Percentiles rank a stretch among this genome's conserved stretches.
These are phyloP conservation scores for Sylvilagus floridanus DNA, from an alignment of 2,797 vertebrate genomes.

Conservation along the genomic window DNA sequence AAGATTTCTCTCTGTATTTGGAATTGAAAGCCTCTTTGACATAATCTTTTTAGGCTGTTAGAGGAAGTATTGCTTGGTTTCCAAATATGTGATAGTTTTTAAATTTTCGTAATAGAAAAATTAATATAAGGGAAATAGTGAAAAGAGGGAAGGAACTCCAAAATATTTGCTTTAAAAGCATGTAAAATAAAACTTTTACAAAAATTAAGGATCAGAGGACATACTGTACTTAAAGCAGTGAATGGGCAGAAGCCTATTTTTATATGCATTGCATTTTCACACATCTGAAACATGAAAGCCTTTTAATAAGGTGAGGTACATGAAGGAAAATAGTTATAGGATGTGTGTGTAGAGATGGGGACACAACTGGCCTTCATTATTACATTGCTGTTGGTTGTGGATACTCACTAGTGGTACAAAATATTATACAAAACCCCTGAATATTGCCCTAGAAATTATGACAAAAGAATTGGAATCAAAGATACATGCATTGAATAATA, in stretches of 20 bases:
- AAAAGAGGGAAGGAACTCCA: background rate
- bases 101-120: constrained; percentile 24
- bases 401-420: background rate
- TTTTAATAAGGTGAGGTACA: background rate
- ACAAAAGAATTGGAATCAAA: background rate
- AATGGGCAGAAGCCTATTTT: background rate
- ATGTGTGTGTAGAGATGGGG: background rate
- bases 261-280: background rate
- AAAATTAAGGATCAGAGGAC: background rate
- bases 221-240: background rate
- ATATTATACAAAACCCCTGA: background rate
- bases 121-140: background rate
- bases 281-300: background rate
- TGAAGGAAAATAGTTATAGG: background rate
- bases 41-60: constrained; percentile 5
- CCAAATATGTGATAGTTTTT: background rate
- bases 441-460: background rate
- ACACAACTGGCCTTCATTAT: background rate
- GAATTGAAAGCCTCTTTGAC: background rate
- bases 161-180: background rate
- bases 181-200: constrained; percentile 20
- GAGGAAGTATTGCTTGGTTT: background rate
- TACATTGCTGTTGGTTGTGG: background rate
- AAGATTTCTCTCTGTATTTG: background rate
- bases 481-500: background rate